A percentile compares a stretch with the other conserved stretches of the same genome.
Evolutionary conservation across 2,113 vertebrate species (phyloP).

Genomic region (Anas platyrhynchos): DNA sequence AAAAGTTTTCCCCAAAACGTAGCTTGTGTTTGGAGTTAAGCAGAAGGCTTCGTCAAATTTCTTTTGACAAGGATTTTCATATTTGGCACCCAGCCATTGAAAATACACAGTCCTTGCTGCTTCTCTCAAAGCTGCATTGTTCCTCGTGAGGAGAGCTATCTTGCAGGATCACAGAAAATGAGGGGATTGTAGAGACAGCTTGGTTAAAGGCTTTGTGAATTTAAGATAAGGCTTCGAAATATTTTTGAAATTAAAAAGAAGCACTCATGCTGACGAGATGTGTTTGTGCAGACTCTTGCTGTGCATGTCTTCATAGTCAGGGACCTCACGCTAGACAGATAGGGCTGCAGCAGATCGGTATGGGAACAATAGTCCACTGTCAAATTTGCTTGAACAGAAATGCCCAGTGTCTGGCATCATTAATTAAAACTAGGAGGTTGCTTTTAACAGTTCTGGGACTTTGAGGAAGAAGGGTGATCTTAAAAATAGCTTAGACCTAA

Average conservation of each 20-base stretch:
- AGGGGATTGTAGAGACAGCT: neutral
- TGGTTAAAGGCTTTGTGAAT: slow-evolving; percentile 6
- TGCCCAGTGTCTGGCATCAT: neutral
- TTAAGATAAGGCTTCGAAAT: neutral
- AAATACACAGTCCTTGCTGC: slow-evolving; percentile 5
- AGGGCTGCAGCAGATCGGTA: neutral
- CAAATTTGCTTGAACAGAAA: neutral
- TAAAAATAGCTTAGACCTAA: neutral
- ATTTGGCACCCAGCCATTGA: slow-evolving; percentile 29
- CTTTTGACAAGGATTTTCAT: slow-evolving; percentile 27
- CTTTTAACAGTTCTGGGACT: neutral
- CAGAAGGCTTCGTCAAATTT: neutral
- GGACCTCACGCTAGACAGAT: neutral
- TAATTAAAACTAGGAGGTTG: slow-evolving; percentile 10
- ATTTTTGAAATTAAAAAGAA: neutral
- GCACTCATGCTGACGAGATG: neutral
- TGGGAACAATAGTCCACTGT: neutral
- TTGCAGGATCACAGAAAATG: neutral
- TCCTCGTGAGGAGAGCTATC: neutral
- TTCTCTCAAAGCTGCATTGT: slow-evolving; percentile 30
- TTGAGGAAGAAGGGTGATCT: neutral
- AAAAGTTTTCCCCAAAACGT: neutral
- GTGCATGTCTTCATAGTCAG: neutral
- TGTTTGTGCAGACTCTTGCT: neutral
- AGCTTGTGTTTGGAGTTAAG: neutral